These are phyloP conservation scores for Cheilosia variabilis DNA, from an alignment of 2,888 invertebrate genomes.

Conservation along the genomic window DNA sequence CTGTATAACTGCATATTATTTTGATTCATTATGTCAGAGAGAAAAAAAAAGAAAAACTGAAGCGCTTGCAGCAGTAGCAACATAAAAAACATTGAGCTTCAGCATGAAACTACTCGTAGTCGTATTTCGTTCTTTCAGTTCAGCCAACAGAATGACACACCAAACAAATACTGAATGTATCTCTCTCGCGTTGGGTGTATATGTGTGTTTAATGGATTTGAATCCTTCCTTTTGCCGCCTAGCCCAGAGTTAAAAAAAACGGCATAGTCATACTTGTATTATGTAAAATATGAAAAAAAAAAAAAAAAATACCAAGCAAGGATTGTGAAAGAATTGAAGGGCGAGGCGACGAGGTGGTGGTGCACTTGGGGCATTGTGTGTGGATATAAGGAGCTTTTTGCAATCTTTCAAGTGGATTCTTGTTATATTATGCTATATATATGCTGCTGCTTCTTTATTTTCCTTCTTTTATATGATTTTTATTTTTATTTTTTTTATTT, in stretches of 20 bases:
- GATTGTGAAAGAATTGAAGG: conserved; percentile 48
- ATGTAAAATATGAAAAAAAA: background rate
- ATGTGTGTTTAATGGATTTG: conserved; percentile 47
- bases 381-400: conserved; percentile 60
- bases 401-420: conserved; percentile 58
- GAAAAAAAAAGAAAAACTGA: background rate
- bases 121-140: conserved; percentile 25
- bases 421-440: conserved; percentile 30
- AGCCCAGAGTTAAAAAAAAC: conserved; percentile 47
- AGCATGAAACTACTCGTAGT: conserved; percentile 45
- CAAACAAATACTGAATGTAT: conserved; percentile 49
- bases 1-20: conserved; percentile 34
- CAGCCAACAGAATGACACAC: conserved; percentile 43
- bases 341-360: conserved; percentile 37
- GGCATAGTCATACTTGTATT: conserved; percentile 30
- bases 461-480: conserved; percentile 20
- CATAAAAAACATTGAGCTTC: conserved; percentile 50
- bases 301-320: conserved; percentile 5
- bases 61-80: conserved; percentile 26
- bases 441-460: conserved; percentile 16
- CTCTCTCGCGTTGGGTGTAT: background rate
- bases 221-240: conserved; percentile 50
- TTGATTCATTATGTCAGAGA: conserved; percentile 41
- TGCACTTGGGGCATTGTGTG: conserved; percentile 53
- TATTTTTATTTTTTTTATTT: conserved; percentile 4